Base-by-base conservation (phyloP, 2,888 invertebrate genomes). In the Agonopterix subpropinquella region DNA sequence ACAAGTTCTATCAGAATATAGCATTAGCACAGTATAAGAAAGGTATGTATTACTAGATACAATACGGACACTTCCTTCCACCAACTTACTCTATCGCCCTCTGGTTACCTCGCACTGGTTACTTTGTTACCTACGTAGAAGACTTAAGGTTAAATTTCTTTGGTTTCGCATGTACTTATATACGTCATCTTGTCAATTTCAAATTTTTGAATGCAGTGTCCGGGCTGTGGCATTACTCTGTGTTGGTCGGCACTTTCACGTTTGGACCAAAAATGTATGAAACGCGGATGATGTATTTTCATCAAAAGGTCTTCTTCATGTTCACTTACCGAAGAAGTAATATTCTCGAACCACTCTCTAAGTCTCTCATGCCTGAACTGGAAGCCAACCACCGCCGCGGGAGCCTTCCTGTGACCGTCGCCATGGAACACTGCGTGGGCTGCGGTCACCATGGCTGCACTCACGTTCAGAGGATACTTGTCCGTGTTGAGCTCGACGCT, bases 331-430 rank as follows among this genome's bases (percentile, higher is more conserved):
- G 91, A 93, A 54, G 91, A 92, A 0, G 97, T 95, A 50, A 94
- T 95, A 58, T 94, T 95, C 56, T 92, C 91, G 75, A 97, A 96
- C 67, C 95, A 90, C 47, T 92, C 91, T 58, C 91, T 91, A 56
- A 97, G 91, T 4, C 92, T 91, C 44, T 92, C 91, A 63, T 96
- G 95, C 57, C 92, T 92, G 76, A 97, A 95, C 70, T 97, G 96
- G 62, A 95, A 93, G 3, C 93, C 93, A 28, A 93, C 91, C 8
- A 92, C 93, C 0, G 92, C 93, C 0, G 92, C 92, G 2, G 93
- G 93, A 0, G 92, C 89, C 53, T 91, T 90, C 65, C 86, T 89
- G 35, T 88, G 88, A 0, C 89, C 90, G 57, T 91, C 91, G 10
- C 77, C 80, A 47, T 92, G 92, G 65, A 93, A 96, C 45, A 97